Conservation (phyloP, 2,888 invertebrate species). For the Didymodactylos carnosus region DNA sequence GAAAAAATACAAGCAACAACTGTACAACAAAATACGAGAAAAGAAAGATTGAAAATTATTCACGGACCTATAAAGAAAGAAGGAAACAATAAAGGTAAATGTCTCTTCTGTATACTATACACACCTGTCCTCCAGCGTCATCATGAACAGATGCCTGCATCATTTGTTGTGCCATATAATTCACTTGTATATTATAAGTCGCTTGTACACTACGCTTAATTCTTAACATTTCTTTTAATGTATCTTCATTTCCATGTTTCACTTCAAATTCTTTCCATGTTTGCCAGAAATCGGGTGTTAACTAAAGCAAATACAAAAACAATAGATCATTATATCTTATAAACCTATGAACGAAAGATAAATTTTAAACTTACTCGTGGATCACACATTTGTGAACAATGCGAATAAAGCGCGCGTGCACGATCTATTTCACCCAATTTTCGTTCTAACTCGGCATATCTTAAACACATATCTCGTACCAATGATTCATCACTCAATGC, state of each 20-base stretch:
- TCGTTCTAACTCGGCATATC: conserved; percentile 92
- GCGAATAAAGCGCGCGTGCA: conserved; percentile 83
- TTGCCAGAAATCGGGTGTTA: conserved; percentile 79
- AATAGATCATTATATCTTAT: conserved; percentile 18
- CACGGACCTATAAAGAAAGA: background rate
- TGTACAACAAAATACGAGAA: too few relatives aligned
- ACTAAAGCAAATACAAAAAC: conserved; percentile 28
- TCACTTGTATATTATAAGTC: conserved; percentile 85
- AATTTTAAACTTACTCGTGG: conserved; percentile 56
- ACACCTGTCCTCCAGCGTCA: too few relatives aligned
- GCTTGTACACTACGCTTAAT: conserved; percentile 93
- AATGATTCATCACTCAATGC: conserved; percentile 68
- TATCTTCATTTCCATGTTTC: conserved; percentile 94
- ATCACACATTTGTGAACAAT: conserved; percentile 96
- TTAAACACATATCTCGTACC: conserved; percentile 67
- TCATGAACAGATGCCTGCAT: background rate
- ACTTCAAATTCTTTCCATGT: conserved; percentile 99
- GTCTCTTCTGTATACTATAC: too few relatives aligned
- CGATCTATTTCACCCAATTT: conserved; percentile 93
- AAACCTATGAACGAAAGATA: conserved; percentile 17
- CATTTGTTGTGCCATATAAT: conserved; percentile 38
- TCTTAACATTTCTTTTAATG: conserved; percentile 90
- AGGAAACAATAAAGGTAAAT: background rate
- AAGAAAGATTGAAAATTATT: too few relatives aligned
- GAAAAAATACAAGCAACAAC: background rate